Evolutionary conservation across 2,113 vertebrate genomes (phyloP).

Genomic region (Aleadryas rufinucha): DNA sequence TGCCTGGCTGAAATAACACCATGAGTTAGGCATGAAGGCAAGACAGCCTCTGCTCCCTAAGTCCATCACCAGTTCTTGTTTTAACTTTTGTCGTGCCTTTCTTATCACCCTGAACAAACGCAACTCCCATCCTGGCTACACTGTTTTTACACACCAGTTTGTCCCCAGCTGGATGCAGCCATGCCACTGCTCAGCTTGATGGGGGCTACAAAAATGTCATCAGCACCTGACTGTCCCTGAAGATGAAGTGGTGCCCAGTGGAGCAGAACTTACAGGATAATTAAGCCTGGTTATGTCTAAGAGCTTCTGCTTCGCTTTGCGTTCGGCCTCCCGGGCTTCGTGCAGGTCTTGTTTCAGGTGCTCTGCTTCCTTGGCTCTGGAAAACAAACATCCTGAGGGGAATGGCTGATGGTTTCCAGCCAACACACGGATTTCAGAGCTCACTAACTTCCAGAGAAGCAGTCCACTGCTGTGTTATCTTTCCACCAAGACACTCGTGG

Average conservation of each 20-base stretch:
- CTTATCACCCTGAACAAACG: neutral
- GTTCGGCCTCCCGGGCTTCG: slow-evolving; percentile 87
- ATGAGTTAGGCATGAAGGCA: neutral
- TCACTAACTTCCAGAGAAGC: neutral
- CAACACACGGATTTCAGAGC: neutral
- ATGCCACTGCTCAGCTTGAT: neutral
- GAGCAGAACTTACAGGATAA: slow-evolving; percentile 72
- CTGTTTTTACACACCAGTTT: neutral
- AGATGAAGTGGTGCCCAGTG: neutral
- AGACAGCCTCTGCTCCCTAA: neutral
- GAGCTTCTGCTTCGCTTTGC: slow-evolving; percentile 86
- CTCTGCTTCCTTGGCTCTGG: slow-evolving; percentile 88
- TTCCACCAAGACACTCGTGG: neutral
- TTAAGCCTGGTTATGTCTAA: slow-evolving; percentile 83
- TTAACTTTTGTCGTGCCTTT: neutral
- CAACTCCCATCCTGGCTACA: neutral
- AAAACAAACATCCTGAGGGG: neutral
- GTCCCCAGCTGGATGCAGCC: neutral
- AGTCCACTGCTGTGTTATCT: neutral
- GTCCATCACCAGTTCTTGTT: neutral
- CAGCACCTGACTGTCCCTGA: neutral
- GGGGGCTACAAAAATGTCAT: neutral
- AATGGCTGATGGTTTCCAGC: neutral
- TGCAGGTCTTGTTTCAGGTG: slow-evolving; percentile 89
- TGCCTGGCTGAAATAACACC: neutral